Base-by-base conservation (phyloP, 2,113 vertebrate species). In the Sinocyclocheilus maitianheensis region DNA sequence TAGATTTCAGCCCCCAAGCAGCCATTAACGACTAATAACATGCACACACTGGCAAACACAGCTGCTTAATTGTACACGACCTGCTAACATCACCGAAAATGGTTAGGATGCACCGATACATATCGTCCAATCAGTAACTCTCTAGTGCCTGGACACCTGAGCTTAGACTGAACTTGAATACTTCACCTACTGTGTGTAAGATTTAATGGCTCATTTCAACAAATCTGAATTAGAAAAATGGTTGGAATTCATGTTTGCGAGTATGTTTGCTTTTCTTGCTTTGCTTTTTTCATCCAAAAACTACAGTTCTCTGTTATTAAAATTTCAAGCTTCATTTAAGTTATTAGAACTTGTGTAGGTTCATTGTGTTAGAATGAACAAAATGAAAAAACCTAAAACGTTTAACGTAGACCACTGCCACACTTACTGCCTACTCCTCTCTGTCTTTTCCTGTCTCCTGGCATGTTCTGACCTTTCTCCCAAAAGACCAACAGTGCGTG, bases 391-490 rank as follows among this genome's bases (percentile, higher is more conserved):
- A 10, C 9, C 60, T 34, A 22, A 22, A 48, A 18, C 4, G 14
- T 71, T 83, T 71, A 53, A 51, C 3, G 46, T 60, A 69, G 24
- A 82, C 63, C 65, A 83, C 18, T 37, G 65, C 26, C 24, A 83
- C 69, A 6, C 81, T 12, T 55, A 22, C 46, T 72, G 46, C 22
- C 30, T 80, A 22, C 43, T 46, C 34, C 81, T 62, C 20, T 40
- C 24, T n/a, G 51, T 48, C 67, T 13, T 55, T 84, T 89, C 83
- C 89, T 91, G 91, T 87, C 85, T 89, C 88, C 90, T 91, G 91
- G 91, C 90, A 93, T 90, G 90, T 87, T 87, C 81, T 93, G 91
- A 94, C 92, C 94, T 93, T 94, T 93, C 90, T 91, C 82, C 89
- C 85, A 88, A 91, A 92, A 90, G 86, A 85, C 88, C 30, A 84